These are phyloP conservation scores for Schizopygopsis malacanthus DNA, from an alignment of 2,797 vertebrate genomes.

Conservation along the genomic window DNA sequence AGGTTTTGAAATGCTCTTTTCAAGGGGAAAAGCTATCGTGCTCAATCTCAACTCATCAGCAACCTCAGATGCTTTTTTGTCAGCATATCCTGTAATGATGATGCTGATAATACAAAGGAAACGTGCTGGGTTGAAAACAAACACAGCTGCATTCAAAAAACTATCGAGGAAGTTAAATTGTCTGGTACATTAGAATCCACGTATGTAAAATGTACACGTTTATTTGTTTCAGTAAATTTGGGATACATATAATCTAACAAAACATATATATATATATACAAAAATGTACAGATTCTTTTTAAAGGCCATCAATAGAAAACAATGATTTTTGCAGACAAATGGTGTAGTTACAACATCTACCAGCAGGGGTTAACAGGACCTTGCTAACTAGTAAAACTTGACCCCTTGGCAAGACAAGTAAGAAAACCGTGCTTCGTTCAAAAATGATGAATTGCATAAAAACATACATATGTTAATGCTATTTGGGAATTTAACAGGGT, in stretches of 20 bases:
- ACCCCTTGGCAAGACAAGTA: background rate
- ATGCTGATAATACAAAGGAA: slow-evolving; percentile 3
- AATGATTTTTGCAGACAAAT: background rate
- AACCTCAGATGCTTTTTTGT: slow-evolving; percentile 24
- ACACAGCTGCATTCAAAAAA: background rate
- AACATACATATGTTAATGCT: slow-evolving; percentile 20
- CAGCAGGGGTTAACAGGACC: background rate
- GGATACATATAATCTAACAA: background rate
- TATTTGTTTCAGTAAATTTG: background rate
- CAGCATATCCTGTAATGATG: slow-evolving; percentile 42
- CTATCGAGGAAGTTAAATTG: background rate
- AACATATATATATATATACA: too few relatives aligned
- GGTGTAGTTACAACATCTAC: background rate
- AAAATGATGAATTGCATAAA: slow-evolving; percentile 28
- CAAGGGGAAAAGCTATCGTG: background rate
- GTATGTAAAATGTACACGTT: too few relatives aligned
- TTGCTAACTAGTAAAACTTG: background rate
- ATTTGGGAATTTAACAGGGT: slow-evolving; percentile 34
- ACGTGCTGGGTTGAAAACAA: background rate
- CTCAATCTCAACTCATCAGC: background rate
- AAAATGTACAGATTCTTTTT: background rate
- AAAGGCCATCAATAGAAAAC: too few relatives aligned
- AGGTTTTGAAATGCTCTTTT: background rate
- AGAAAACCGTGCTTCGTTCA: background rate
- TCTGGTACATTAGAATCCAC: too few relatives aligned